Evolutionary conservation across 2,797 vertebrate genomes (phyloP), one percentile per base, ranked within the genome.

Genomic region (Sphenodon punctatus): DNA sequence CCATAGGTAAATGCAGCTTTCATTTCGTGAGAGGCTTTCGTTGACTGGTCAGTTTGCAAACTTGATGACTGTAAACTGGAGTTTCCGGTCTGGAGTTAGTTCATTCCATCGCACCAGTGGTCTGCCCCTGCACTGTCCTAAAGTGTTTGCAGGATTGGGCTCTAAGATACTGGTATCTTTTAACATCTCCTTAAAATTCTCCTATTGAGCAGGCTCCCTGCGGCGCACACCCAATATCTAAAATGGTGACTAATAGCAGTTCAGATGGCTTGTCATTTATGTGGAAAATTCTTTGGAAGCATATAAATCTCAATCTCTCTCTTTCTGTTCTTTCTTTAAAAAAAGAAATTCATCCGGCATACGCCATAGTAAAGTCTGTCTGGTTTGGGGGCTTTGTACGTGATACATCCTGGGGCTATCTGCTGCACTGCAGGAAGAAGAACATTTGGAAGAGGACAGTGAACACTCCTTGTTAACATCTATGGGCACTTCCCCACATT

Each of bases 391-490:
- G 27, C 46, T 68, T 78, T 78, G 49, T 80, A 56, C 17, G 43
- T 38, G 49, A 17, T 63, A 7, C 3, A 86, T 23, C 22, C 27
- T 34, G 38, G 15, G 46, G 67, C 58, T 46, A 19, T 45, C 22
- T 70, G 1, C 36, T 23, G 34, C 41, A 8, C 56, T 85, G 81
- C 45, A 45, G 19, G 63, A 63, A 78, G 10, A 6, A 3, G 27
- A 41, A 63, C 60, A 75, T 60, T 51, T 14, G 17, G 53, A 61
- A n/a, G 15, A 12, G 66, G 72, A 58, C 63, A 80, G 49, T 39
- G 80, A 30, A 23, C n/a, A 78, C 30, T 87, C 42, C 9, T 32
- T 84, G 58, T 75, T 38, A 41, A 68, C 58, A n/a, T n/a, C n/a
- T n/a, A n/a, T n/a, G n/a, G n/a, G n/a, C n/a, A n/a, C n/a, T n/a